These are phyloP conservation scores for Circaetus gallicus DNA, from an alignment of 2,113 vertebrate genomes.

Conservation along the genomic window DNA sequence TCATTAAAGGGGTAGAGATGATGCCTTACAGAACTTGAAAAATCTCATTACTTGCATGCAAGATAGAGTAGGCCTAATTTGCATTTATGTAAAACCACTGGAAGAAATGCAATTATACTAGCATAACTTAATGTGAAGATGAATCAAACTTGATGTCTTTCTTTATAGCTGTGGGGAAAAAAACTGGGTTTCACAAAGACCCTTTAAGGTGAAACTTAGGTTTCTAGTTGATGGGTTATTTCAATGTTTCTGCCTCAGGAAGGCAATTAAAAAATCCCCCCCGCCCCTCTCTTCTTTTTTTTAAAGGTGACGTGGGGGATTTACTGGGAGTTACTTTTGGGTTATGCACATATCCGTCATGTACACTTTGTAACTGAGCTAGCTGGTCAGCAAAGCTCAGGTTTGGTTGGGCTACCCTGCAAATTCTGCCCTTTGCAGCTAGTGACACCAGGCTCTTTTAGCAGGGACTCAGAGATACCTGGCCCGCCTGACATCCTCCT, in stretches of 20 bases:
- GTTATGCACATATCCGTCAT: neutral
- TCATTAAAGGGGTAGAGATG: neutral
- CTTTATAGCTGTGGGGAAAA: neutral
- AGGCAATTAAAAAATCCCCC: neutral
- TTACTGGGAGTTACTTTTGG: neutral
- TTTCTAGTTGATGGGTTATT: neutral
- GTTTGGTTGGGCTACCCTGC: neutral
- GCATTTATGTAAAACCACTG: slow-evolving; percentile 49
- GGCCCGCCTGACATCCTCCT: neutral
- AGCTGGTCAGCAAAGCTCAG: neutral
- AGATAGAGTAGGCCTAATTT: neutral
- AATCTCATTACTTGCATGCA: slow-evolving; percentile 1
- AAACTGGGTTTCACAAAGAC: neutral
- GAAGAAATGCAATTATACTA: slow-evolving; percentile 20
- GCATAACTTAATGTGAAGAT: neutral
- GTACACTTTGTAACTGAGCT: neutral
- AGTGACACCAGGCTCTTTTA: neutral
- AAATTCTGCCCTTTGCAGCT: neutral
- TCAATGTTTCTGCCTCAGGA: neutral
- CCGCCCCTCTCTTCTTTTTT: neutral
- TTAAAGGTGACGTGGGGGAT: neutral
- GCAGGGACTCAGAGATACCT: neutral
- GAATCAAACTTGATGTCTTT: slow-evolving; percentile 12
- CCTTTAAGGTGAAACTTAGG: neutral
- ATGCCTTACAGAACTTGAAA: slow-evolving; percentile 16